Percentiles rank a stretch among this genome's conserved stretches.
These are phyloP conservation scores for Cataglyphis albicans DNA, from an alignment of 2,888 invertebrate species.

Conservation along the genomic window DNA sequence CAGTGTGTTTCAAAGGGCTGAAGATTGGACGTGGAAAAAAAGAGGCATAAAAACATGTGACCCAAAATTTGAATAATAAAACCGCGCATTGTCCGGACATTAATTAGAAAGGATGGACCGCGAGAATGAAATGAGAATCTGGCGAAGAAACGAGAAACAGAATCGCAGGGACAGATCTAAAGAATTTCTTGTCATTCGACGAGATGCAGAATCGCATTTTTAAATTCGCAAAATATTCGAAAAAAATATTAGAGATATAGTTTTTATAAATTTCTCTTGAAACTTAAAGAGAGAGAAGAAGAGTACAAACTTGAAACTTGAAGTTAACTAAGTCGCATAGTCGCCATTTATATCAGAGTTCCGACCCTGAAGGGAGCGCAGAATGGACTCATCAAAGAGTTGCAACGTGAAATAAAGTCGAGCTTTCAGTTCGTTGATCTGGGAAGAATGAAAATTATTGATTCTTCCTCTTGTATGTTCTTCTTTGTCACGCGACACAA, in stretches of 20 bases:
- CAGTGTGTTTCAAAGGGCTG: conserved; percentile 34
- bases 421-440: conserved; percentile 23
- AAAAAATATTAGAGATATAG: not conserved
- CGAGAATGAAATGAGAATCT: conserved; percentile 15
- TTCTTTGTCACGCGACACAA: conserved; percentile 15
- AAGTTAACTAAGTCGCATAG: not conserved
- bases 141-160: conserved; percentile 26
- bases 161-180: not conserved
- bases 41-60: conserved; percentile 2
- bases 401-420: conserved; percentile 35
- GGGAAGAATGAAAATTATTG: conserved; percentile 34
- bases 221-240: not conserved
- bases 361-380: conserved; percentile 5
- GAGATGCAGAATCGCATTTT: not conserved
- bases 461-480: not conserved
- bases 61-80: conserved; percentile 49
- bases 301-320: not conserved
- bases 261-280: not conserved
- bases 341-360: not conserved
- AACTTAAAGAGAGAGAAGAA: not conserved
- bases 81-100: conserved; percentile 36
- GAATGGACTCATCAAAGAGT: conserved; percentile 38
- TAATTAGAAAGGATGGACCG: conserved; percentile 25
- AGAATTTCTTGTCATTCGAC: not conserved
- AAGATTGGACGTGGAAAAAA: conserved; percentile 32